Evolutionary conservation across 2,113 vertebrate genomes (phyloP).

Genomic region (Boleophthalmus pectinirostris): DNA sequence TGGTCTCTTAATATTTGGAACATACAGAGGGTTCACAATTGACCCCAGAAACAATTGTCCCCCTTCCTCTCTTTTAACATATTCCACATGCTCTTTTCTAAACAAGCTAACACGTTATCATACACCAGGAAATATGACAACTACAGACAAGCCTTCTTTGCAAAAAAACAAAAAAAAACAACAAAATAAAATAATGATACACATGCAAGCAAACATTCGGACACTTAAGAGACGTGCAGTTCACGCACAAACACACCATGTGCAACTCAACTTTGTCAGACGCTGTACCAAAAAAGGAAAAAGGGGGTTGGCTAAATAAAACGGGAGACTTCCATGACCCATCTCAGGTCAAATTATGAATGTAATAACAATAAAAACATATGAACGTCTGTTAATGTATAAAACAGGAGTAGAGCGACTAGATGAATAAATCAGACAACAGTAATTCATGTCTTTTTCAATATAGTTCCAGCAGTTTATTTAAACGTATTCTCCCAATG

Average conservation of each 20-base stretch:
- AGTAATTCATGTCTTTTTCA: slow-evolving; percentile 7
- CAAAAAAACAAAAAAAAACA: slow-evolving; percentile 24
- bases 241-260: slow-evolving; percentile 29
- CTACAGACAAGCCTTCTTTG: slow-evolving; percentile 47
- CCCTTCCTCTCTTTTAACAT: slow-evolving; percentile 17
- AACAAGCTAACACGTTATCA: slow-evolving; percentile 63
- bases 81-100: slow-evolving; percentile 66
- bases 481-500: not conserved
- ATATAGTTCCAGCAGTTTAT: slow-evolving; percentile 26
- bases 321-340: not conserved
- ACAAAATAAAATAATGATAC: slow-evolving; percentile 30
- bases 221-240: slow-evolving; percentile 40
- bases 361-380: slow-evolving; percentile 18
- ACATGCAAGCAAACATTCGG: slow-evolving; percentile 47
- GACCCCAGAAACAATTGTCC: slow-evolving; percentile 29
- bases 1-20: slow-evolving; percentile 65
- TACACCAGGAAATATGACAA: slow-evolving; percentile 54
- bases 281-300: slow-evolving; percentile 33
- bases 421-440: slow-evolving; percentile 30
- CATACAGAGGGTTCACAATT: slow-evolving; percentile 41
- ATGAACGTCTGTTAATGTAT: slow-evolving; percentile 10
- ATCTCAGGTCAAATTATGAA: not conserved
- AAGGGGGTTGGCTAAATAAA: slow-evolving; percentile 16
- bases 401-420: slow-evolving; percentile 24
- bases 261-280: slow-evolving; percentile 36